These are phyloP conservation scores for Spongilla lacustris DNA, from an alignment of 37 sponge, comb jelly and placozoan genomes.

Conservation along the genomic window DNA sequence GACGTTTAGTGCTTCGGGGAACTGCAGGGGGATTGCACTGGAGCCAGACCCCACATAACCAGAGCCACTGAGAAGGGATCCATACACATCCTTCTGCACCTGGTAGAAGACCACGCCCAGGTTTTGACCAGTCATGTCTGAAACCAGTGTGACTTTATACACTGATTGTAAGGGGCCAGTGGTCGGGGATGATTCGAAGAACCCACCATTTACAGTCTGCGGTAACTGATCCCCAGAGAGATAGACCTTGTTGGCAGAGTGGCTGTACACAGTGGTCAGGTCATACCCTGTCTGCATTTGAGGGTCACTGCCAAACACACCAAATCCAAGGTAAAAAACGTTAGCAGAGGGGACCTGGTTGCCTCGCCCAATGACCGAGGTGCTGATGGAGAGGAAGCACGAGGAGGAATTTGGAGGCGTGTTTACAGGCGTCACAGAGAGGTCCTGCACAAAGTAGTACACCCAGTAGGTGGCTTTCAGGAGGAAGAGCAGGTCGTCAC, in stretches of 20 bases:
- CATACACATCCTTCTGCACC: slow-evolving; percentile 28
- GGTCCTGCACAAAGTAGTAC: slow-evolving; percentile 38
- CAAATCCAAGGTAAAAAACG: slow-evolving; percentile 25
- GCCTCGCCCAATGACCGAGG: slow-evolving; percentile 42
- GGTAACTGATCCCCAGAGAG: not conserved
- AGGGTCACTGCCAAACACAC: slow-evolving; percentile 41
- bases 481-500: slow-evolving; percentile 47
- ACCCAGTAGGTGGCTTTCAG: slow-evolving; percentile 47
- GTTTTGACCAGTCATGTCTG: slow-evolving; percentile 18
- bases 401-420: not conserved
- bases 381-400: slow-evolving; percentile 59
- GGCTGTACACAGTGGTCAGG: slow-evolving; percentile 6
- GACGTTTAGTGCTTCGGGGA: slow-evolving; percentile 39
- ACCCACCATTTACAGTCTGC: slow-evolving; percentile 49
- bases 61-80: not conserved
- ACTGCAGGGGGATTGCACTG: slow-evolving; percentile 17
- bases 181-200: slow-evolving; percentile 12
- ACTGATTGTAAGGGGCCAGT: not conserved
- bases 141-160: slow-evolving; percentile 9
- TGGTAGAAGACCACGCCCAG: slow-evolving; percentile 43
- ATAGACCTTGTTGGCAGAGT: slow-evolving; percentile 10
- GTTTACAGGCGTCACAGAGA: slow-evolving; percentile 29
- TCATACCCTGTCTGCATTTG: slow-evolving; percentile 44
- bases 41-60: slow-evolving; percentile 9
- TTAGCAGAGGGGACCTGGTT: not conserved